phyloP scores from a whole-genome alignment of 2,797 vertebrate genomes.

The Darevskia nairensis region DNA sequence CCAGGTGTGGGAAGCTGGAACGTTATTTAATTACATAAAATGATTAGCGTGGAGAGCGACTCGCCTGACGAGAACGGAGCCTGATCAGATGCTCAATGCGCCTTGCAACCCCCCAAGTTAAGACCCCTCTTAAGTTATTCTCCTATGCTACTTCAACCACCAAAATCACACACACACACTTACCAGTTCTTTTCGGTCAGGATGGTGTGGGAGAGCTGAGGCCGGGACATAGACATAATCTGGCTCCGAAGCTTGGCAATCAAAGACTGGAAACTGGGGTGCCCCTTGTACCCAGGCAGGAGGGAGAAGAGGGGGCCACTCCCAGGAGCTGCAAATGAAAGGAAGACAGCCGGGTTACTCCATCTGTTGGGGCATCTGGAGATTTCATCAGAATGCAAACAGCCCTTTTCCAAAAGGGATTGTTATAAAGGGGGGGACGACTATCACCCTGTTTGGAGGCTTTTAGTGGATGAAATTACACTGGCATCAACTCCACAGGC shows the following conservation, averaged over 20 bases:
- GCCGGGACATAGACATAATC: slow-evolving; percentile 89
- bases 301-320: slow-evolving; percentile 87
- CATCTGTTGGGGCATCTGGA: background rate
- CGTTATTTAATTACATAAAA: background rate
- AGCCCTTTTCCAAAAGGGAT: background rate
- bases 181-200: slow-evolving; percentile 95
- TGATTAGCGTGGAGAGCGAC: rapidly evolving
- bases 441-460: no score
- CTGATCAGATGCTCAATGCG: no score
- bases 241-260: slow-evolving; percentile 89
- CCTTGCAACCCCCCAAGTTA: no score
- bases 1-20: background rate
- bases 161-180: background rate
- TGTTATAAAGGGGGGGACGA: background rate
- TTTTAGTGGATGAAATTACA: no score
- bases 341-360: no score
- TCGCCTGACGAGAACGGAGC: background rate
- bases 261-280: slow-evolving; percentile 87
- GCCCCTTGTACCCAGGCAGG: slow-evolving; percentile 89
- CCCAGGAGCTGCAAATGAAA: slow-evolving; percentile 73
- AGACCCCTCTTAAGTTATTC: no score
- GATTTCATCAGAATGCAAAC: background rate
- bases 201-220: slow-evolving; percentile 91
- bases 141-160: background rate
- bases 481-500: no score